Evolutionary conservation across 2,113 vertebrate species (phyloP).

Genomic region (Hypanus sabinus): DNA sequence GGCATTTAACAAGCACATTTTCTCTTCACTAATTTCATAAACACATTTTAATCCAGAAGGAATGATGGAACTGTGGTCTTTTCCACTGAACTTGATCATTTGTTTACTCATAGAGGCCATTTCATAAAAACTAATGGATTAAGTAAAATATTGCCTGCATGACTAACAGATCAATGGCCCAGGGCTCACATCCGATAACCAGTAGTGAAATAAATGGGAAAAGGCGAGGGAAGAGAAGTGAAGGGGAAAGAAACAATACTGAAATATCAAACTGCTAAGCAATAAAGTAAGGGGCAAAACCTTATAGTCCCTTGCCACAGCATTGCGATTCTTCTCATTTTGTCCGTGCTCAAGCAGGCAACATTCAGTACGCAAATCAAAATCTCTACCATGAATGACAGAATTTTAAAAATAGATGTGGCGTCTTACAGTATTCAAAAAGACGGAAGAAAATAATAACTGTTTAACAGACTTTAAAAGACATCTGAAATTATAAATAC

Average conservation of each 20-base stretch:
- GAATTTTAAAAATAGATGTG: neutral
- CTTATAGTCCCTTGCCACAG: neutral
- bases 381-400: conserved; percentile 3
- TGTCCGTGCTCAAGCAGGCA: neutral
- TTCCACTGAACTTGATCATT: neutral
- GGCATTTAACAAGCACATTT: neutral
- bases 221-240: neutral
- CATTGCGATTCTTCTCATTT: neutral
- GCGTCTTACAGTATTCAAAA: neutral
- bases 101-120: neutral
- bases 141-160: neutral
- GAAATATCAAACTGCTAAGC: neutral
- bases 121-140: neutral
- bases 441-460: neutral
- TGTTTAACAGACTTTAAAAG: neutral
- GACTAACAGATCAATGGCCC: neutral
- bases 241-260: neutral
- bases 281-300: neutral
- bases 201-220: neutral
- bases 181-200: neutral
- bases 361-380: neutral
- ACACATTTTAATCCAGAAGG: neutral
- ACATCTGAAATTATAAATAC: neutral
- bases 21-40: neutral
- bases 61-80: neutral